A percentile compares a stretch with the other conserved stretches of the same genome.
phyloP scores from a whole-genome alignment of 1,140 invertebrate genomes.

The Nymphalis io region DNA sequence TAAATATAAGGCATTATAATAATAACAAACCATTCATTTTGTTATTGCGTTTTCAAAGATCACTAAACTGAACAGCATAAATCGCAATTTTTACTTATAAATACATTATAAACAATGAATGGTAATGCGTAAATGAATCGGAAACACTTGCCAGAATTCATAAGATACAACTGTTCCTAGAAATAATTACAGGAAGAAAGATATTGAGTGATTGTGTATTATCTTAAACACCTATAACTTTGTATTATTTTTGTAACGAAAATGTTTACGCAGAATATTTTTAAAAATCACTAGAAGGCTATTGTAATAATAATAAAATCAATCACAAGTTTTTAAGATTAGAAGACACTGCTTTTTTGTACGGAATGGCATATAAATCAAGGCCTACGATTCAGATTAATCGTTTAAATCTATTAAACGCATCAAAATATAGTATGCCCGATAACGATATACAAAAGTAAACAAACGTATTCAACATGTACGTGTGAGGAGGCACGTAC shows the following conservation, averaged over 20 bases:
- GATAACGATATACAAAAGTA: constrained; percentile 32
- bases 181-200: constrained; percentile 11
- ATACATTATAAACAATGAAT: not conserved
- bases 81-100: constrained; percentile 2
- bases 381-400: not conserved
- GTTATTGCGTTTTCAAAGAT: not conserved
- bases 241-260: not conserved
- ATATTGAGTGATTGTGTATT: constrained; percentile 8
- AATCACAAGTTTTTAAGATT: not conserved
- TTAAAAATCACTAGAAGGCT: not conserved
- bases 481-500: constrained; percentile 39
- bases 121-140: constrained; percentile 13
- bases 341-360: not conserved
- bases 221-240: not conserved
- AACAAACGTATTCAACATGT: constrained; percentile 24
- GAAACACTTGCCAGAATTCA: constrained; percentile 21
- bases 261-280: not conserved
- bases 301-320: not conserved
- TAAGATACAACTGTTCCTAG: constrained; percentile 6
- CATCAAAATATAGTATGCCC: not conserved
- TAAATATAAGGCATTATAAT: too few relatives aligned
- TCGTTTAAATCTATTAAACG: constrained; percentile 12
- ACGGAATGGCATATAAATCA: not conserved
- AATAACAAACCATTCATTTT: too few relatives aligned
- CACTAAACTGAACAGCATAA: not conserved